These are phyloP conservation scores for Petrosia ficiformis DNA, from an alignment of 37 sponge, comb jelly and placozoan species.

Conservation along the genomic window DNA sequence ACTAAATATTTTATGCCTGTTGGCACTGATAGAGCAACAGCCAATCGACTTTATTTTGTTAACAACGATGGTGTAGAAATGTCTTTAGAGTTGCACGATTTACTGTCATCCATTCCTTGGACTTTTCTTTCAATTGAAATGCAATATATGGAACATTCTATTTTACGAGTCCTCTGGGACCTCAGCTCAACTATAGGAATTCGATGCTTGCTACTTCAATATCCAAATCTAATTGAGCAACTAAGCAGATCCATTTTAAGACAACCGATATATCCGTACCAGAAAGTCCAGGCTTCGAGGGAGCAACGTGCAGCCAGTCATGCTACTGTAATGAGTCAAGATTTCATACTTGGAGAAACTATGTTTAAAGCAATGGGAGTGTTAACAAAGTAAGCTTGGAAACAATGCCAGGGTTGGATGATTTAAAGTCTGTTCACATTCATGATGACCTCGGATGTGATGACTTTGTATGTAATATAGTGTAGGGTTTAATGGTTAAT, in stretches of 20 bases:
- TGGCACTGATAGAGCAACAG: neutral
- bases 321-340: neutral
- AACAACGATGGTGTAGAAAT: neutral
- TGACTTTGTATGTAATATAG: too few species aligned
- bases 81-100: constrained; percentile 9
- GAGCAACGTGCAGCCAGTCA: neutral
- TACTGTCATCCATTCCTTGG: constrained; percentile 17
- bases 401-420: too few species aligned
- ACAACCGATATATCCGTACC: neutral
- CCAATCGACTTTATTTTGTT: constrained; percentile 29
- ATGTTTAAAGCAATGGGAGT: neutral
- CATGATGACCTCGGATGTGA: too few species aligned
- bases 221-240: neutral
- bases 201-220: neutral
- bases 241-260: constrained; percentile 11
- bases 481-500: too few species aligned
- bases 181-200: neutral
- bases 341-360: neutral
- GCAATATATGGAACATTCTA: constrained; percentile 15
- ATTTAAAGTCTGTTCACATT: too few species aligned
- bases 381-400: too few species aligned
- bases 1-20: too few species aligned
- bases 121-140: neutral
- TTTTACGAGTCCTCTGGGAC: neutral
- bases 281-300: neutral